Percentiles rank a stretch among this genome's conserved stretches.
phyloP scores from a whole-genome alignment of 2,888 invertebrate genomes.

The Drosophila suboccidentalis region DNA sequence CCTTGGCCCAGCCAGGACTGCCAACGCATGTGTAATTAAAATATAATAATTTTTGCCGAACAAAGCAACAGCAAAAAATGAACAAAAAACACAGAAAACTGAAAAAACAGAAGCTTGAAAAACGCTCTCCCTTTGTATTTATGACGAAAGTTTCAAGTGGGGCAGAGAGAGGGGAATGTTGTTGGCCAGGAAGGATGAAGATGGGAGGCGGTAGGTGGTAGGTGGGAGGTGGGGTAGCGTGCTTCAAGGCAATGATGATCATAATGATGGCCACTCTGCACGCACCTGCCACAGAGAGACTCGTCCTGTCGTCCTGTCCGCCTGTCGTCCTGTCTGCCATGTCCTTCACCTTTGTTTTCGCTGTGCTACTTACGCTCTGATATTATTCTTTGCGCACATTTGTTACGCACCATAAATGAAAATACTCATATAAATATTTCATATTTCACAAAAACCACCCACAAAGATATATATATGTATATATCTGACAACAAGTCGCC shows the following conservation, averaged over 20 bases:
- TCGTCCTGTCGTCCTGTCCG: constrained; percentile 14
- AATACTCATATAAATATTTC: constrained; percentile 81
- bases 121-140: constrained; percentile 49
- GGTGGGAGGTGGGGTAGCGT: constrained; percentile 38
- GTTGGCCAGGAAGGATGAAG: constrained; percentile 20
- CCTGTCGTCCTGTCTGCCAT: constrained; percentile 2
- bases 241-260: constrained; percentile 62
- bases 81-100: constrained; percentile 17
- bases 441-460: constrained; percentile 65
- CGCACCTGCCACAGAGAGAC: constrained; percentile 57
- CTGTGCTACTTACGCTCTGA: neutral
- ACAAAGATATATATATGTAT: constrained; percentile 39
- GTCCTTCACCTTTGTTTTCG: constrained; percentile 54
- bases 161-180: neutral
- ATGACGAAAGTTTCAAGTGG: constrained; percentile 70
- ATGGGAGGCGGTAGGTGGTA: neutral
- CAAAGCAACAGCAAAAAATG: constrained; percentile 44
- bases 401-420: constrained; percentile 82
- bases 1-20: constrained; percentile 34
- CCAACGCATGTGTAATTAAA: constrained; percentile 79
- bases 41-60: constrained; percentile 77
- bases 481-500: constrained; percentile 53
- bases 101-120: constrained; percentile 36
- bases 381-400: constrained; percentile 70
- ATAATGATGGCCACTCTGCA: constrained; percentile 77